These are phyloP conservation scores for Lipophrys pholis DNA, from an alignment of 2,113 vertebrate genomes.

Conservation along the genomic window DNA sequence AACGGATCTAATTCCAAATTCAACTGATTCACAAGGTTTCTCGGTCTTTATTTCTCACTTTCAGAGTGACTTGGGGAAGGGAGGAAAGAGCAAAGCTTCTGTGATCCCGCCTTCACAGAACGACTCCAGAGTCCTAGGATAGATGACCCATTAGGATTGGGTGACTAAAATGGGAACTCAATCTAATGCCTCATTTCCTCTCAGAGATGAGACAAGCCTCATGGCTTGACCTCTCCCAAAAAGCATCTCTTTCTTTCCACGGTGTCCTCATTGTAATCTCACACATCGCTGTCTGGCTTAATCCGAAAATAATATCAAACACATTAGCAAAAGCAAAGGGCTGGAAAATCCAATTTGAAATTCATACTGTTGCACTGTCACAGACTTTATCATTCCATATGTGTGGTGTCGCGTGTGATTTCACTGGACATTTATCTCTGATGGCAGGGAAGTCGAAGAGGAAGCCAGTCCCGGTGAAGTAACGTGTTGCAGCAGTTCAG, in stretches of 20 bases:
- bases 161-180: conserved; percentile 79
- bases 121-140: conserved; percentile 55
- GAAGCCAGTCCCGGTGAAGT: conserved; percentile 1
- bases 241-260: conserved; percentile 47
- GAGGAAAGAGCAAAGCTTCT: conserved; percentile 22
- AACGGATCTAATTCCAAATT: not conserved
- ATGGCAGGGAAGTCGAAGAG: conserved; percentile 5
- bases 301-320: conserved; percentile 78
- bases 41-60: conserved; percentile 25
- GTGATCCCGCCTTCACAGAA: conserved; percentile 34
- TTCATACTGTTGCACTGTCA: conserved; percentile 45
- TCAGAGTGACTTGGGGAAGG: conserved; percentile 5
- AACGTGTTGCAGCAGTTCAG: not conserved
- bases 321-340: conserved; percentile 71
- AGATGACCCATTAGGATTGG: conserved; percentile 76
- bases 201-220: conserved; percentile 71
- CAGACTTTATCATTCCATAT: conserved; percentile 56
- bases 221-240: conserved; percentile 70
- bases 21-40: not conserved
- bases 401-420: conserved; percentile 50
- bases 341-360: conserved; percentile 78
- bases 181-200: conserved; percentile 82
- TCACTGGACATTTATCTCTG: conserved; percentile 46
- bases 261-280: conserved; percentile 65
- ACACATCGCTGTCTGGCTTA: conserved; percentile 74